Evolutionary conservation across 2,113 vertebrate genomes (phyloP).

Genomic region (Plectropomus leopardus): DNA sequence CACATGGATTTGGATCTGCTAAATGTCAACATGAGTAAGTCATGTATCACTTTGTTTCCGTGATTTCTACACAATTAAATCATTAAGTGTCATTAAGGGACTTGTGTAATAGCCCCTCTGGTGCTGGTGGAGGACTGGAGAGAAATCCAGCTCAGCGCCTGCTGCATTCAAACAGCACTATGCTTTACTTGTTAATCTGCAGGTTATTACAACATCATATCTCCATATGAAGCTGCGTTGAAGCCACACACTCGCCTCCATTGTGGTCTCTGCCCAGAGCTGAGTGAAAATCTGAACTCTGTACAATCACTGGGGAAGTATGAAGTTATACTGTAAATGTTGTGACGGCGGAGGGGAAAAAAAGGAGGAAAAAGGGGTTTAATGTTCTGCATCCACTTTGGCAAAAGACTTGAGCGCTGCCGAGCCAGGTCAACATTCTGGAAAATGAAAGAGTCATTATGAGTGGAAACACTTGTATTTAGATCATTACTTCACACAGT

Average conservation of each 20-base stretch:
- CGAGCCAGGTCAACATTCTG: constrained; percentile 76
- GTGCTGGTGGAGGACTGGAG: constrained; percentile 45
- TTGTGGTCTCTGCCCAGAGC: constrained; percentile 27
- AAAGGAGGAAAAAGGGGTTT: constrained; percentile 49
- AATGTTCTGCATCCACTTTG: constrained; percentile 78
- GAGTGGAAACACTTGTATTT: constrained; percentile 82
- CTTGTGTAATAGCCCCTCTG: constrained; percentile 77
- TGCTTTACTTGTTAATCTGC: constrained; percentile 52
- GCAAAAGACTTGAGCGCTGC: constrained; percentile 55
- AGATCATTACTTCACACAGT: constrained; percentile 79
- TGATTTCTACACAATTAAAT: constrained; percentile 83
- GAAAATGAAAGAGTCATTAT: constrained; percentile 78
- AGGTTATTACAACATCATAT: constrained; percentile 58
- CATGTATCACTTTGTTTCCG: constrained; percentile 81
- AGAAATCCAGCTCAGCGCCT: constrained; percentile 33
- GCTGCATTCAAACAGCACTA: constrained; percentile 21
- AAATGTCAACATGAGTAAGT: constrained; percentile 79
- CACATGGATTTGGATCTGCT: constrained; percentile 76
- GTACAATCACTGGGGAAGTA: constrained; percentile 53
- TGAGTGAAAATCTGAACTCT: constrained; percentile 40
- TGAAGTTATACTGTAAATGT: constrained; percentile 65
- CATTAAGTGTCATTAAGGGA: constrained; percentile 83
- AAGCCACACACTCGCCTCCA: constrained; percentile 41
- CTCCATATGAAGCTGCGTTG: constrained; percentile 33
- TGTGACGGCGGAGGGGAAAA: constrained; percentile 12